phyloP scores from a whole-genome alignment of 2,888 invertebrate species.

The Acanthococcus lagerstroemiae region DNA sequence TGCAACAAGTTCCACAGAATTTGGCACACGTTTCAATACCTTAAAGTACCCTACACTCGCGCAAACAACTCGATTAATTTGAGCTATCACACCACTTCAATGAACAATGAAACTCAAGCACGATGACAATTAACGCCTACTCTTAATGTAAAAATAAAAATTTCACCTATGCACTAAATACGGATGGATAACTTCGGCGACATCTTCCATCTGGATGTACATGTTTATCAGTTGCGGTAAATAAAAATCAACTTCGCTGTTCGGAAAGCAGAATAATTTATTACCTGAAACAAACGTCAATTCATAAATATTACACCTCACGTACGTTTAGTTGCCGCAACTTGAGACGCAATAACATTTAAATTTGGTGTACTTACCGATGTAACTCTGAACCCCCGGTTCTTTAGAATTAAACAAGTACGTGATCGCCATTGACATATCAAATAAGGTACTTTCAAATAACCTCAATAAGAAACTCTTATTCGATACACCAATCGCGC shows the following conservation, averaged over 20 bases:
- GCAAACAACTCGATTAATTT: too few relatives aligned
- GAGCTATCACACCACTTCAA: too few relatives aligned
- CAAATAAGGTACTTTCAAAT: conserved; percentile 94
- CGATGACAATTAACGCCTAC: too few relatives aligned
- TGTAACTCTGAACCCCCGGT: conserved; percentile 92
- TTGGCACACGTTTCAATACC: too few relatives aligned
- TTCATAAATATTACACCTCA: not conserved
- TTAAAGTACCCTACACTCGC: too few relatives aligned
- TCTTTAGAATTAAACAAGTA: conserved; percentile 98
- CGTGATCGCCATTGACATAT: conserved; percentile 96
- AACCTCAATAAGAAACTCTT: conserved; percentile 72
- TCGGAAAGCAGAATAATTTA: conserved; percentile 89
- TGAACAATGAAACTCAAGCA: too few relatives aligned
- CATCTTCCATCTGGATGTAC: conserved; percentile 96
- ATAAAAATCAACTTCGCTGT: conserved; percentile 91
- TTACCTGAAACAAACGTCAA: conserved; percentile 54
- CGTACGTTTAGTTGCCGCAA: not conserved
- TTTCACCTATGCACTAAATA: conserved; percentile 67
- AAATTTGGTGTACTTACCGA: too few relatives aligned
- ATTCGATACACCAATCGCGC: conserved; percentile 36
- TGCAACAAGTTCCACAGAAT: too few relatives aligned
- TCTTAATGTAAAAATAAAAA: too few relatives aligned
- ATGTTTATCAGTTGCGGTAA: conserved; percentile 95
- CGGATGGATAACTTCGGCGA: conserved; percentile 85
- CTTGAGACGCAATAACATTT: too few relatives aligned